phyloP scores from a whole-genome alignment of 2,888 invertebrate species.

The Scaptomyza tumidula region DNA sequence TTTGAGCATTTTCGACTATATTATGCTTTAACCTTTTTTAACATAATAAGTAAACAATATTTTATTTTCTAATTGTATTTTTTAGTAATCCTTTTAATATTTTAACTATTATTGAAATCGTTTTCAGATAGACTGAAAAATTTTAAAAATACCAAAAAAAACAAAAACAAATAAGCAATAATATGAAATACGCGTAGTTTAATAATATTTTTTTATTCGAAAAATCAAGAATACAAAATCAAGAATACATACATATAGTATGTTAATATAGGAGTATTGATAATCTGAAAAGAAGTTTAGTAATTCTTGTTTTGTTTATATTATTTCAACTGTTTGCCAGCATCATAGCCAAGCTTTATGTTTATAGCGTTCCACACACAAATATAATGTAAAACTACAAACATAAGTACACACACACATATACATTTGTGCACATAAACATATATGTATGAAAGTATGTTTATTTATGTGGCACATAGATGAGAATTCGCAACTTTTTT shows the following conservation, averaged over 20 bases:
- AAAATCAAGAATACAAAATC: too few species aligned
- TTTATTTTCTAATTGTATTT: too few species aligned
- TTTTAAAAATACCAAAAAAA: too few species aligned
- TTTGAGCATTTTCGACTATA: too few species aligned
- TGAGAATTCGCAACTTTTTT: constrained; percentile 45
- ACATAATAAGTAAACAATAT: too few species aligned
- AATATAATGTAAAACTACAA: constrained; percentile 10
- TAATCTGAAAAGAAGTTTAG: constrained; percentile 9
- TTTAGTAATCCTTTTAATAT: too few species aligned
- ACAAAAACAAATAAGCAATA: too few species aligned
- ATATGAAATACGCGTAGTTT: too few species aligned
- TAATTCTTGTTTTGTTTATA: constrained; percentile 41
- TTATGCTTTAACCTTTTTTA: too few species aligned
- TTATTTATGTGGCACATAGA: constrained; percentile 37
- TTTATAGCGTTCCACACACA: constrained; percentile 20
- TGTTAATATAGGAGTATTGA: background rate
- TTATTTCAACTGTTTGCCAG: constrained; percentile 19
- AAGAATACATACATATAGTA: background rate
- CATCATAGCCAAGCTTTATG: background rate
- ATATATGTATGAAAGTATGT: constrained; percentile 2
- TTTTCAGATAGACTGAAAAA: too few species aligned
- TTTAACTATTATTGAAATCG: too few species aligned
- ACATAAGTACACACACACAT: background rate
- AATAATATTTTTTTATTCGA: too few species aligned
- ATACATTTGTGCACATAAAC: constrained; percentile 3